Evolutionary conservation across 1,140 invertebrate genomes (phyloP).

Genomic region (Hydropsyche tenuis): DNA sequence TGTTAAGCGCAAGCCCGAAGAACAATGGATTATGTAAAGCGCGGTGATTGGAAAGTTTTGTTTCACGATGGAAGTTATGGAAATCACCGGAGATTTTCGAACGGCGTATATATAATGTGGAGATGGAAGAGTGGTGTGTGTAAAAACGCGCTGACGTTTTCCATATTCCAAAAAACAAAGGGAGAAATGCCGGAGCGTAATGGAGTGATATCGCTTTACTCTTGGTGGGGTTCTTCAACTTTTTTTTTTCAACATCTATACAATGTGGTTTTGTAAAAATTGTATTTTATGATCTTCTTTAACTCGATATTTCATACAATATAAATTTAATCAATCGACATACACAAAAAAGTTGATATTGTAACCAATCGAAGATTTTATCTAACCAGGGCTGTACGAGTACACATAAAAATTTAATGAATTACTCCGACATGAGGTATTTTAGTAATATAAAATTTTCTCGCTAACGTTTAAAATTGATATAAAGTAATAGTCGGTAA

Average conservation of each 20-base stretch:
- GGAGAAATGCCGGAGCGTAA: slow-evolving; percentile 3
- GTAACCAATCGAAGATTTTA: too few relatives aligned
- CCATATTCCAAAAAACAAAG: slow-evolving; percentile 23
- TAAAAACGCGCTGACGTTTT: slow-evolving; percentile 14
- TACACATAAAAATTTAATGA: too few relatives aligned
- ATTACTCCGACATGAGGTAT: too few relatives aligned
- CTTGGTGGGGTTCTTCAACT: background rate
- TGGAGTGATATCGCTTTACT: slow-evolving; percentile 24
- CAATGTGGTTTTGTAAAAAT: too few relatives aligned
- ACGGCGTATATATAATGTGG: background rate
- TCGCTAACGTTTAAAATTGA: too few relatives aligned
- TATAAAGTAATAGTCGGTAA: too few relatives aligned
- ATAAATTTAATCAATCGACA: too few relatives aligned
- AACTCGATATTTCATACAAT: too few relatives aligned
- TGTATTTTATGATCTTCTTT: too few relatives aligned
- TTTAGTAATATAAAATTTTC: too few relatives aligned
- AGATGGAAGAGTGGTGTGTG: background rate
- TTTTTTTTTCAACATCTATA: background rate
- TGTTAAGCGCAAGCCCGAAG: background rate
- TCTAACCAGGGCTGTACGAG: too few relatives aligned
- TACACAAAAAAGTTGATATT: too few relatives aligned
- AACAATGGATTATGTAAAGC: slow-evolving; percentile 32
- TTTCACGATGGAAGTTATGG: slow-evolving; percentile 32
- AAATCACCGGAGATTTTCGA: slow-evolving; percentile 24
- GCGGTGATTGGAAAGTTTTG: slow-evolving; percentile 38